Conservation (phyloP, 64 coral and sea anemone species). For the Orbicella faveolata region DNA sequence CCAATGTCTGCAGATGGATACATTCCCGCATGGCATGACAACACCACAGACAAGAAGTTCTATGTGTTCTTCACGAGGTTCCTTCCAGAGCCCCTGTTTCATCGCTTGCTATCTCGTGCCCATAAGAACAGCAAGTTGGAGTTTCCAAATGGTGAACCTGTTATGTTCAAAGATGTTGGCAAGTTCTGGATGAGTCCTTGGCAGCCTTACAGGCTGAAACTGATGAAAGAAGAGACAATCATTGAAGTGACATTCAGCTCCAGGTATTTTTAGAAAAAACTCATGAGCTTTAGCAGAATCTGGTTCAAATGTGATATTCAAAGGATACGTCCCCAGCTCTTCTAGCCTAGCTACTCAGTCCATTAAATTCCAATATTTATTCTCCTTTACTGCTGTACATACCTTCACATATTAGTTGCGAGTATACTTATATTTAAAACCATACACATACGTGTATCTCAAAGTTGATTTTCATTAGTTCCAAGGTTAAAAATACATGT, state of each 20-base stretch:
- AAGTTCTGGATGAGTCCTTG: constrained; percentile 43
- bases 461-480: too few species aligned
- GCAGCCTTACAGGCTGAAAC: constrained; percentile 38
- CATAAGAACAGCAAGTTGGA: constrained; percentile 33
- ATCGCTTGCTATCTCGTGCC: constrained; percentile 64
- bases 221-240: constrained; percentile 45
- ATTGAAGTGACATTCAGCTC: constrained; percentile 61
- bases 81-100: constrained; percentile 64
- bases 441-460: too few species aligned
- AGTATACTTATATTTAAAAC: too few species aligned
- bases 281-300: neutral
- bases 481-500: too few species aligned
- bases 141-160: constrained; percentile 4
- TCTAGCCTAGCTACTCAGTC: too few species aligned
- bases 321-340: too few species aligned
- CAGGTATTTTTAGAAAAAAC: constrained; percentile 20
- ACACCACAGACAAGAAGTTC: constrained; percentile 37
- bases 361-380: too few species aligned
- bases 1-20: constrained; percentile 20
- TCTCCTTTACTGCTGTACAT: too few species aligned
- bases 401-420: too few species aligned
- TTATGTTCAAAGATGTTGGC: constrained; percentile 42
- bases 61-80: constrained; percentile 59
- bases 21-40: constrained; percentile 20
- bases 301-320: too few species aligned